Base-by-base conservation (phyloP, 2,113 vertebrate genomes). In the Hemibagrus wyckioides region DNA sequence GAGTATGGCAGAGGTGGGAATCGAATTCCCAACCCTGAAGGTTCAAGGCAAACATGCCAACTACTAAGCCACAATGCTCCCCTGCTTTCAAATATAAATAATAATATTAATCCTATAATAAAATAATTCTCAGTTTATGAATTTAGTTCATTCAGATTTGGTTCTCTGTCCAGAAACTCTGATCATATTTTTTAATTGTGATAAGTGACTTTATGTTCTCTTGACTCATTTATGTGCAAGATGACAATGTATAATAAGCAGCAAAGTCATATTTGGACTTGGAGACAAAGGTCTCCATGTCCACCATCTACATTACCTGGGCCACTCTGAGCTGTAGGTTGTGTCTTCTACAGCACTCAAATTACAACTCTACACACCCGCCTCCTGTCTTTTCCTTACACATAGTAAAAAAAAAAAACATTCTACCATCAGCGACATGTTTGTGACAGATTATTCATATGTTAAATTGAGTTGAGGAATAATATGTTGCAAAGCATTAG, bases 401-500 rank as follows among this genome's bases (percentile, higher is more conserved):
- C 30, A 69, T n/a, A 30, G 59, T n/a, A n/a, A 63, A 65, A 30
- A 30, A 23, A 23, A 9, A 19, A 8, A 23, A 25, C 25, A 7
- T 11, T 4, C 25, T 61, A 33, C 14, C 4, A 15, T 67, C n/a
- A 30, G 13, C 10, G 28, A 61, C 28, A 19, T 61, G 25, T n/a
- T 50, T 82, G 48, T 84, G 15, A n/a, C 41, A 52, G 79, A 28
- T 85, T 30, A 73, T 85, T 89, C 81, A 82, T 52, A 87, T 85
- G 48, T 82, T 65, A 65, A 89, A 89, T 19, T 69, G 33, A 44
- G 67, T 86, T 54, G 10, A 67, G 80, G 28, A 30, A 86, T 56
- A 67, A 56, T 76, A 83, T 28, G 50, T 54, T 54, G 79, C 28
- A 23, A 75, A 79, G 71, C 59, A 85, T 85, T 39, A 85, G 69